Base-by-base conservation (phyloP, 2,888 invertebrate genomes). In the Orthosia incerta region DNA sequence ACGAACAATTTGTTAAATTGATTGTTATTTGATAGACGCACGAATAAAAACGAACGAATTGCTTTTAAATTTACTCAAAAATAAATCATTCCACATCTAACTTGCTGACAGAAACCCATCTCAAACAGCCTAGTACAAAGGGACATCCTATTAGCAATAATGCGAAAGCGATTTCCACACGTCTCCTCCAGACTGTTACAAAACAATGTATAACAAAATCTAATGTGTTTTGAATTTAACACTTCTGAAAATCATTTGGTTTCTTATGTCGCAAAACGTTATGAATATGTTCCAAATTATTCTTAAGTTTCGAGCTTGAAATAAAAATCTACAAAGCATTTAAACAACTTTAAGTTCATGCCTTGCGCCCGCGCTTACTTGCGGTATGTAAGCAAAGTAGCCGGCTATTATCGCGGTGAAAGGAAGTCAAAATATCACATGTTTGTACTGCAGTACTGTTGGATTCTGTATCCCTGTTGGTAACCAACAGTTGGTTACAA, bases 381-480 rank as follows among this genome's bases (percentile, higher is more conserved):
- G 82, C 69, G 80, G 84, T 79, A 84, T 79, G 79, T 79, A 75
- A 76, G 81, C 80, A 80, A 86, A 87, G 86, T 82, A 82, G 84
- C 82, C 79, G 61, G 77, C 80, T 75, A 83, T 86, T 87, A 87
- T 83, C 76, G 69, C 78, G 85, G 89, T 90, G 90, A 90, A 90
- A 90, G 90, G 90, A 78, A 82, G 82, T 82, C 89, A 83, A 86
- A 89, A 87, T 88, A 90, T 85, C 86, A 85, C 85, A 86, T 84
- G 84, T 84, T 86, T 81, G 80, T 68, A 74, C 72, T 59, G 56
- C 74, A 18, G 74, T 18, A 53, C 20, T 31, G 26, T 67, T 45
- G 50, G 63, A 61, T 15, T 62, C 57, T 48, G 46, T 69, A 56
- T 48, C 51, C 62, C 60, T 20, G 18, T 50, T 59, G 61, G 61